phyloP scores from a whole-genome alignment of 2,113 vertebrate species.

The Zosterops hypoxanthus region DNA sequence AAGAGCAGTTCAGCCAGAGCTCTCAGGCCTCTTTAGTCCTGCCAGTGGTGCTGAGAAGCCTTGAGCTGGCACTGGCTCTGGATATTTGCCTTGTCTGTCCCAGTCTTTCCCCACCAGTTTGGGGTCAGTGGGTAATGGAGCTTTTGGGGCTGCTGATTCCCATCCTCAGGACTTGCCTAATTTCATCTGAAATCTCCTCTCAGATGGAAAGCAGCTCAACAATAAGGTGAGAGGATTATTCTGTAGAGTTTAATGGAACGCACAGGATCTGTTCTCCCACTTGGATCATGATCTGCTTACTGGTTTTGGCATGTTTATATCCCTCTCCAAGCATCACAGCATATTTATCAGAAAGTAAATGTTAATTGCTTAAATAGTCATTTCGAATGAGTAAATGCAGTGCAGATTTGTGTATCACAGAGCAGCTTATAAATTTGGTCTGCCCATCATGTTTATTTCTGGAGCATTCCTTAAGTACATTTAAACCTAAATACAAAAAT shows the following conservation, averaged over 20 bases:
- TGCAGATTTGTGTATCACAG: neutral
- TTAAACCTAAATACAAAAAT: constrained; percentile 53
- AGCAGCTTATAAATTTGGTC: constrained; percentile 47
- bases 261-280: neutral
- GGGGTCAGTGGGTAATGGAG: neutral
- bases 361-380: neutral
- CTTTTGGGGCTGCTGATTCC: neutral
- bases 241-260: neutral
- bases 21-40: neutral
- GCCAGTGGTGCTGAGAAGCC: neutral
- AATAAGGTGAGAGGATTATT: neutral
- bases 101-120: neutral
- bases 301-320: constrained; percentile 24
- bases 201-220: neutral
- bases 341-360: constrained; percentile 31
- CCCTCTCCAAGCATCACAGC: neutral
- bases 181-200: neutral
- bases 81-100: neutral
- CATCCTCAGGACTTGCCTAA: neutral
- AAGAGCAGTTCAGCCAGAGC: neutral
- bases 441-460: constrained; percentile 45
- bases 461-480: constrained; percentile 41
- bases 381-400: neutral
- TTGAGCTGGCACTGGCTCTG: neutral
- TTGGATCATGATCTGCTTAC: neutral